Percentiles rank a stretch among this genome's conserved stretches.
phyloP scores from a whole-genome alignment of 2,888 invertebrate genomes.

The Trachelus troglodyta region DNA sequence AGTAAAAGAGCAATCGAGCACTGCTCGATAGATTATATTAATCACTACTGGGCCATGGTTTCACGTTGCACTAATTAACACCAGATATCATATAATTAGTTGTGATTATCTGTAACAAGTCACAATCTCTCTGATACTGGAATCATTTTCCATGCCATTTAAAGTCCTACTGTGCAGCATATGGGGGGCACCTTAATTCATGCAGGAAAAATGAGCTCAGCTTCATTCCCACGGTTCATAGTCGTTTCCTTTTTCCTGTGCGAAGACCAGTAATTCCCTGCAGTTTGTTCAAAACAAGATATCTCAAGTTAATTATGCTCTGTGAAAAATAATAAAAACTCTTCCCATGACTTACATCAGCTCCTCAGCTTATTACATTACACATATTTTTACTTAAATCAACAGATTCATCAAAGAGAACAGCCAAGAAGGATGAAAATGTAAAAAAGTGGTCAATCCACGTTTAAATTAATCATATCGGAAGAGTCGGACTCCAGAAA shows the following conservation, averaged over 20 bases:
- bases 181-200: conserved; percentile 47
- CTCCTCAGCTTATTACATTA: background rate
- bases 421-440: background rate
- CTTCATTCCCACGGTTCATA: conserved; percentile 58
- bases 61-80: background rate
- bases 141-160: background rate
- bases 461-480: background rate
- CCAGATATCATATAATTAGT: background rate
- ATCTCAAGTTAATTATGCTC: conserved; percentile 59
- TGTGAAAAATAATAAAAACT: conserved; percentile 14
- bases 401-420: background rate
- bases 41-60: background rate
- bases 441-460: background rate
- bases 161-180: conserved; percentile 13
- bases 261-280: conserved; percentile 55
- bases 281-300: conserved; percentile 56
- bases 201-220: conserved; percentile 56
- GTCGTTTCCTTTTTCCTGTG: conserved; percentile 60
- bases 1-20: background rate
- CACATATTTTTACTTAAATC: background rate
- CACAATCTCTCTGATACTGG: background rate
- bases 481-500: background rate
- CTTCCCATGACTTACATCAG: background rate
- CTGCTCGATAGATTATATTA: background rate
- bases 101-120: background rate